Conservation (phyloP, 2,113 vertebrate species). For the Miniopterus natalensis region DNA sequence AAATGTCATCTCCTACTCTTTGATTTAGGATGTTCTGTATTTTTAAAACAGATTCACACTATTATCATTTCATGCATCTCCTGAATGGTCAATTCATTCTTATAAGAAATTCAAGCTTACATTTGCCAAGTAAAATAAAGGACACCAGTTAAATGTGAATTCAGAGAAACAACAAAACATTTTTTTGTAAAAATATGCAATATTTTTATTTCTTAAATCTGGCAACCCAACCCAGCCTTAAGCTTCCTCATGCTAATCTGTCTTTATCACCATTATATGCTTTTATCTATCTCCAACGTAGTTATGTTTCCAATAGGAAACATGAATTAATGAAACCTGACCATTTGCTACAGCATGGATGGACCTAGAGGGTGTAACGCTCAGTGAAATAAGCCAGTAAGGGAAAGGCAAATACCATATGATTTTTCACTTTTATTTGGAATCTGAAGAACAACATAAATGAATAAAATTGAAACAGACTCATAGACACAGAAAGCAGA, state of each 20-base stretch:
- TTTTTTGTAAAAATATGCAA: not conserved
- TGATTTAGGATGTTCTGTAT: not conserved
- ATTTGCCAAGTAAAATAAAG: not conserved
- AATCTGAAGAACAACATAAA: not conserved
- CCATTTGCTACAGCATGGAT: not conserved
- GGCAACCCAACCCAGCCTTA: not conserved
- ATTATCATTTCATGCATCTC: not conserved
- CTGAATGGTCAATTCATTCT: not conserved
- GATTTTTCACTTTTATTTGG: not conserved
- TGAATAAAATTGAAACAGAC: not conserved
- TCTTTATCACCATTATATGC: not conserved
- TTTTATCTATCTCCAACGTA: not conserved
- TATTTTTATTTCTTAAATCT: conserved; percentile 11
- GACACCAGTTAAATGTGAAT: not conserved
- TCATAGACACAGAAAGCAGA: not conserved
- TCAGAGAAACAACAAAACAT: not conserved
- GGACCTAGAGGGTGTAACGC: not conserved
- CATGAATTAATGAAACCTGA: not conserved
- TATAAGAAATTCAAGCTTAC: not conserved
- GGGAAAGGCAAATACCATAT: not conserved
- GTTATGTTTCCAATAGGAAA: not conserved
- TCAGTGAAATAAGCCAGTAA: not conserved
- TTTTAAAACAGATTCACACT: not conserved
- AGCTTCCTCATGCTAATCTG: not conserved
- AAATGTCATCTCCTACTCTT: not conserved